phyloP scores from a whole-genome alignment of 1,140 invertebrate genomes.

The Drosophila dunni region DNA sequence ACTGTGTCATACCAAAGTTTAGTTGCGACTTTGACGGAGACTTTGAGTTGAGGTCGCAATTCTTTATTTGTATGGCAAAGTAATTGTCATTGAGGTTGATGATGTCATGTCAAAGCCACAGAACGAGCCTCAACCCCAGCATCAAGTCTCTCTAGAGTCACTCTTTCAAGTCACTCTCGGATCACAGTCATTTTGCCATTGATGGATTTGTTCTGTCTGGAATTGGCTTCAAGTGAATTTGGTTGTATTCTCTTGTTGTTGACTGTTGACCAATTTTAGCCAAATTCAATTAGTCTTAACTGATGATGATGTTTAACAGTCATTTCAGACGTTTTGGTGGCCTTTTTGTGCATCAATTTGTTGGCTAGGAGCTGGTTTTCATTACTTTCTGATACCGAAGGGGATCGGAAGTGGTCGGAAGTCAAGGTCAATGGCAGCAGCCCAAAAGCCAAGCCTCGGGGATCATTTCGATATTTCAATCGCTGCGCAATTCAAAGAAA shows the following conservation, averaged over 20 bases:
- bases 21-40: slow-evolving; percentile 36
- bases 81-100: slow-evolving; percentile 67
- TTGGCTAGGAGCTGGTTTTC: slow-evolving; percentile 42
- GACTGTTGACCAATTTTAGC: slow-evolving; percentile 73
- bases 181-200: slow-evolving; percentile 36
- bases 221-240: slow-evolving; percentile 44
- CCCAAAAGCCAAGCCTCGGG: slow-evolving; percentile 33
- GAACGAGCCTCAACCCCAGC: slow-evolving; percentile 47
- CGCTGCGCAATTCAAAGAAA: slow-evolving; percentile 76
- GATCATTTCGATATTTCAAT: slow-evolving; percentile 28
- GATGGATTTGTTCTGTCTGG: slow-evolving; percentile 68
- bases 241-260: slow-evolving; percentile 46
- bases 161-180: not conserved
- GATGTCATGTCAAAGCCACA: slow-evolving; percentile 64
- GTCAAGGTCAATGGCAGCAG: slow-evolving; percentile 61
- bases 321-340: slow-evolving; percentile 1
- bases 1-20: slow-evolving; percentile 25
- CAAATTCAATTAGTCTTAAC: slow-evolving; percentile 78
- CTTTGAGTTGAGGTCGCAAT: slow-evolving; percentile 62
- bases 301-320: slow-evolving; percentile 50
- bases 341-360: slow-evolving; percentile 9
- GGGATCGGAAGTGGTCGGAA: slow-evolving; percentile 32
- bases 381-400: slow-evolving; percentile 58
- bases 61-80: slow-evolving; percentile 70
- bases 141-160: not conserved